Percentiles rank a stretch among this genome's conserved stretches.
Evolutionary conservation across 2,113 vertebrate genomes (phyloP).

Genomic region (Panurus biarmicus): DNA sequence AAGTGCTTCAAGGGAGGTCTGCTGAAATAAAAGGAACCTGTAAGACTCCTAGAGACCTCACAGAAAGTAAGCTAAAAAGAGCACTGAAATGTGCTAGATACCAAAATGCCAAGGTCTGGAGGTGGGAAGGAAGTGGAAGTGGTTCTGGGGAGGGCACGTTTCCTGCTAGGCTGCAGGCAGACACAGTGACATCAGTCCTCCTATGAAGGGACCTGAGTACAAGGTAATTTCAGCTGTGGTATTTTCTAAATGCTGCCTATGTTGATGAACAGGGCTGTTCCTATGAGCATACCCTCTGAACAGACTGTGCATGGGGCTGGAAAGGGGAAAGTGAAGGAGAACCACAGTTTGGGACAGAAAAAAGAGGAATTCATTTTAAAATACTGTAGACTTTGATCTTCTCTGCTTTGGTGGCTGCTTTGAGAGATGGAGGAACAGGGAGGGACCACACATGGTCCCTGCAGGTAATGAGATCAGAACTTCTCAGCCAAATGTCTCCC

Average conservation of each 20-base stretch:
- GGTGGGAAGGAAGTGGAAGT: background rate
- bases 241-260: background rate
- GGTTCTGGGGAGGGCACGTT: background rate
- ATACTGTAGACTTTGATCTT: background rate
- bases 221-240: background rate
- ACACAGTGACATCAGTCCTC: background rate
- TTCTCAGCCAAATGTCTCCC: background rate
- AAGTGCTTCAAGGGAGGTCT: background rate
- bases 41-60: background rate
- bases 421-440: background rate
- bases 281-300: background rate
- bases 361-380: background rate
- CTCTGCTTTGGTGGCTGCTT: background rate
- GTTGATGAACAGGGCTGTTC: background rate
- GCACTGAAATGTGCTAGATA: background rate
- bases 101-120: background rate
- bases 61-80: background rate
- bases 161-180: background rate
- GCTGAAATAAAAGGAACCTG: background rate
- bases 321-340: background rate
- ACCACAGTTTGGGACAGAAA: background rate
- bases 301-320: background rate
- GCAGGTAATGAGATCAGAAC: background rate
- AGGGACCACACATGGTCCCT: background rate
- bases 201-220: background rate